Base-by-base conservation (phyloP, 2,113 vertebrate genomes). In the Synodontis membranacea region DNA sequence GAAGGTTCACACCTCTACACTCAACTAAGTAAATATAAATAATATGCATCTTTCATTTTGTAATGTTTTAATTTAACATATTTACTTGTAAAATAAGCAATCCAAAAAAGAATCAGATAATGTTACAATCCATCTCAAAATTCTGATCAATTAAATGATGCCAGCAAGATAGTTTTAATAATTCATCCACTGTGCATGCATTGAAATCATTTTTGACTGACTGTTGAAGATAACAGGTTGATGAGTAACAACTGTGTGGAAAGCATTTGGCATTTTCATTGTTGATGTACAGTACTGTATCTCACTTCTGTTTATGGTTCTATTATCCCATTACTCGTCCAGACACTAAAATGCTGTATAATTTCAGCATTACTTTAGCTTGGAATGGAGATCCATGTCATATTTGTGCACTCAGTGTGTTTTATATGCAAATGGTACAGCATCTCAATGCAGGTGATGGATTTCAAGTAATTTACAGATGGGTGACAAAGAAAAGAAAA, bases 391-490 rank as follows among this genome's bases (percentile, higher is more conserved):
- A 46, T 75, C 60, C 17, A 10, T 46, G 8, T 37, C 23, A 12
- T 54, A 50, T 17, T 39, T 11, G 31, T 48, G 14, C 58, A 46
- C 0, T 12, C 44, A 21, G 0, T 80, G 12, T 66, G 44, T 12
- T n/a, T n/a, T 19, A 50, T 48, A 78, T 46, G 42, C 72, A 48
- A 64, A 64, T 64, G 34, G 75, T 19, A 64, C 75, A 66, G 44
- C 19, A n/a, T 52, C 31, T 50, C 12, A n/a, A 75, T 75, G 4
- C n/a, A 81, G 60, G 31, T 84, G 42, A 84, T 21, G 52, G 31
- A 54, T 84, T 62, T 88, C 15, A 81, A n/a, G n/a, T 80, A 60
- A 56, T 82, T 48, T 44, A 75, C 72, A 75, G 25, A 28, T 25
- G 37, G 34, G 68, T 42, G 21, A 70, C 68, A 74, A 37, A 11